phyloP scores from a whole-genome alignment of 2,888 invertebrate species.

The Uloborus plumipes region DNA sequence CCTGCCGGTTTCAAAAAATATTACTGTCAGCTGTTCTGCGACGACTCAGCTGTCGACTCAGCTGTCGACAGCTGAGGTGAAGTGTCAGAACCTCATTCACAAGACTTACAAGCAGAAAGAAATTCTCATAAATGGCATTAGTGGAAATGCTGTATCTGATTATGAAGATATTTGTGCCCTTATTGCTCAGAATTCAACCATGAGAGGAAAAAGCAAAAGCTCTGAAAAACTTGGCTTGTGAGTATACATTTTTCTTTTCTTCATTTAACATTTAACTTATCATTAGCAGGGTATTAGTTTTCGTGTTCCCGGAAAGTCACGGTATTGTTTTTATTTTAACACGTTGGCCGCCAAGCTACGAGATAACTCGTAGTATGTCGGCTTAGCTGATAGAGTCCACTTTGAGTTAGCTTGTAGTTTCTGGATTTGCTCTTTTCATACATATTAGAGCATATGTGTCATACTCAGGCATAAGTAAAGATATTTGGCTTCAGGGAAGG shows the following conservation, averaged over 20 bases:
- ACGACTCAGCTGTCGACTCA: conserved; percentile 9
- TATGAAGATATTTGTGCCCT: conserved; percentile 40
- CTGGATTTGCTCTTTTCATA: too few relatives aligned
- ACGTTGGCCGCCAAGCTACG: too few relatives aligned
- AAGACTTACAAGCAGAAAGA: conserved; percentile 54
- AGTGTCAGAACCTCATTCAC: conserved; percentile 32
- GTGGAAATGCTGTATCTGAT: conserved; percentile 12
- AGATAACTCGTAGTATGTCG: too few relatives aligned
- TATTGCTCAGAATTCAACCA: conserved; percentile 8
- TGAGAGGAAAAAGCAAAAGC: conserved; percentile 27
- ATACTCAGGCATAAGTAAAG: too few relatives aligned
- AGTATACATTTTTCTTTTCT: conserved; percentile 13
- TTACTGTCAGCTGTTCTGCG: conserved; percentile 7
- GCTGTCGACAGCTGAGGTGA: conserved; percentile 24
- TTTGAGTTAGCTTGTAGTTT: too few relatives aligned
- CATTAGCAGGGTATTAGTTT: too few relatives aligned
- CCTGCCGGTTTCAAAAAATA: conserved; percentile 28
- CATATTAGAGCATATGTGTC: too few relatives aligned
- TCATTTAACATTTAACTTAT: neutral
- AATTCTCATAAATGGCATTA: conserved; percentile 44
- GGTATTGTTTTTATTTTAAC: too few relatives aligned
- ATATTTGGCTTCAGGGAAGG: too few relatives aligned
- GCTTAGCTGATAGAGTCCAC: too few relatives aligned
- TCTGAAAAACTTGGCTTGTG: conserved; percentile 47
- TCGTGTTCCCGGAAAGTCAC: too few relatives aligned